phyloP scores from a whole-genome alignment of 2,113 vertebrate species.

The Tragelaphus strepsiceros region DNA sequence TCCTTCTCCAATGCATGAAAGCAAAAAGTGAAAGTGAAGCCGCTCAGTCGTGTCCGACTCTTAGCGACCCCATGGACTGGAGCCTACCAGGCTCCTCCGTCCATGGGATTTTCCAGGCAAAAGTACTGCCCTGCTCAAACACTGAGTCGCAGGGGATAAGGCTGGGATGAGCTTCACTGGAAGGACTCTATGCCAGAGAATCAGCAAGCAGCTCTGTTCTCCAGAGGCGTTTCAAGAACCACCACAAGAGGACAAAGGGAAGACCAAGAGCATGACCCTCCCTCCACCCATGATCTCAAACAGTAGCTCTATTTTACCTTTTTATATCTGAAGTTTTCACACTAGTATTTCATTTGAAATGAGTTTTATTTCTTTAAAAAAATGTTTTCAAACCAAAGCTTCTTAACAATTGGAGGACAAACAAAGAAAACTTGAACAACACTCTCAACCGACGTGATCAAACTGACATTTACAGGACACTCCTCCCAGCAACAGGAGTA shows the following conservation, averaged over 20 bases:
- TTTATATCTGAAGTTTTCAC: background rate
- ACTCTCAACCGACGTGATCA: background rate
- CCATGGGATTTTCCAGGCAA: no score
- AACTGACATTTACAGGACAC: background rate
- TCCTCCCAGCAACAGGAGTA: background rate
- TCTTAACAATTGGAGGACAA: background rate
- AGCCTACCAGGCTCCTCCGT: no score
- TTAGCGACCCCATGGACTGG: no score
- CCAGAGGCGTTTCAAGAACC: background rate
- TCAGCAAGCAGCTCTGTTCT: background rate
- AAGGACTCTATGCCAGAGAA: background rate
- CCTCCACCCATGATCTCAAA: background rate
- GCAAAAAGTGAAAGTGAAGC: no score
- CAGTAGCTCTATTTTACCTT: background rate
- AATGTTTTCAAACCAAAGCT: background rate
- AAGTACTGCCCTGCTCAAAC: background rate
- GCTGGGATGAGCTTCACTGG: background rate
- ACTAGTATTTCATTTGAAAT: background rate
- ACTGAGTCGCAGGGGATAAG: background rate
- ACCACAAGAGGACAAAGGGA: background rate
- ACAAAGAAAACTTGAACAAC: background rate
- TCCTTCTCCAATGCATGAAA: no score
- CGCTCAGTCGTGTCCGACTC: no score
- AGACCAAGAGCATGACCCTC: background rate
- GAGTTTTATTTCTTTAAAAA: background rate